Percentiles rank a stretch among this genome's conserved stretches.
Evolutionary conservation across 2,888 invertebrate genomes (phyloP).

Genomic region (Yponomeuta plumbellus): DNA sequence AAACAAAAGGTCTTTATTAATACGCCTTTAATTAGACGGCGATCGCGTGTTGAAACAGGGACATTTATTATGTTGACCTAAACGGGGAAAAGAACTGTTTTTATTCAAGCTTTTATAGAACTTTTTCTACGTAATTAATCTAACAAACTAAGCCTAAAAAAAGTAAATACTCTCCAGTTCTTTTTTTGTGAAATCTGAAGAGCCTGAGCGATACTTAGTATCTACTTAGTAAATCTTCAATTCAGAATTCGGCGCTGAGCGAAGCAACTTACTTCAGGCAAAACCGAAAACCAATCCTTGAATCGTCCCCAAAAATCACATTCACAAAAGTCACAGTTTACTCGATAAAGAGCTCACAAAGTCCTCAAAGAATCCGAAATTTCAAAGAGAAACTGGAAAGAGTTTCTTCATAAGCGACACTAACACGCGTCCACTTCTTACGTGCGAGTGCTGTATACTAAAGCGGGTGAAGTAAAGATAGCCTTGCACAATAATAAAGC

Average conservation of each 20-base stretch:
- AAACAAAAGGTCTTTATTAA: slow-evolving; percentile 1
- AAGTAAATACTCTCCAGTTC: too few relatives aligned
- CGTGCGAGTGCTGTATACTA: slow-evolving; percentile 52
- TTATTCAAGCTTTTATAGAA: background rate
- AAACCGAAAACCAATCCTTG: background rate
- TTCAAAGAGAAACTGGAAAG: background rate
- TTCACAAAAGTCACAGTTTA: background rate
- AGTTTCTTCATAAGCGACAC: slow-evolving; percentile 13
- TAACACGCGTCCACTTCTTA: slow-evolving; percentile 44
- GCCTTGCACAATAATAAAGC: background rate
- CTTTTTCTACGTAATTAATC: background rate
- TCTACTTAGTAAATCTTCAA: too few relatives aligned
- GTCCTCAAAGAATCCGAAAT: background rate
- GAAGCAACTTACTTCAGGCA: background rate
- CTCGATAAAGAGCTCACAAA: background rate
- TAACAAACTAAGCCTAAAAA: background rate
- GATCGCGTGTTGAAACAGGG: background rate
- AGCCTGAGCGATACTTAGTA: too few relatives aligned
- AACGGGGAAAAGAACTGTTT: background rate
- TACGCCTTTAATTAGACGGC: background rate
- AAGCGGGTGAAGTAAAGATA: slow-evolving; percentile 25
- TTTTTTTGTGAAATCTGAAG: too few relatives aligned
- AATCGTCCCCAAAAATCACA: slow-evolving; percentile 1
- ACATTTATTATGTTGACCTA: background rate
- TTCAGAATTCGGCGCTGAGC: too few relatives aligned